A percentile compares a stretch with the other conserved stretches of the same genome.
Evolutionary conservation across 1,140 invertebrate genomes (phyloP).

Genomic region (Solenopsis invicta): DNA sequence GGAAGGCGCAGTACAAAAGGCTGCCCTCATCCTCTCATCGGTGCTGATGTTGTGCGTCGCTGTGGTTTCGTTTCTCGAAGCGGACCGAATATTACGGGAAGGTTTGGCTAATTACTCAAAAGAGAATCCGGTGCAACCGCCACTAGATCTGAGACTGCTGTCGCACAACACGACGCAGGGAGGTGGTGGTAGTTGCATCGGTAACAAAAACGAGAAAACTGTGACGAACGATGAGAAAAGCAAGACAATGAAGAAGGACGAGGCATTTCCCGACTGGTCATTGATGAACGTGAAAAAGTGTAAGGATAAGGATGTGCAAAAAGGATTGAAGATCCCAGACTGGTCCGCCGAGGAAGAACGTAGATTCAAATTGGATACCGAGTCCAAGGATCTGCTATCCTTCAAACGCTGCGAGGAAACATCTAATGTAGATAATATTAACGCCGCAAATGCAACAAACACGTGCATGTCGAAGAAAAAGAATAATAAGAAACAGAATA

Average conservation of each 20-base stretch:
- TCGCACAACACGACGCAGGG: conserved; percentile 71
- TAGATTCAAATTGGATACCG: conserved; percentile 81
- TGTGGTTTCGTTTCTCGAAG: conserved; percentile 91
- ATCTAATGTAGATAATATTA: conserved; percentile 59
- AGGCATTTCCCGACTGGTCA: conserved; percentile 76
- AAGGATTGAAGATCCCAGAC: conserved; percentile 79
- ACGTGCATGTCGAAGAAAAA: conserved; percentile 52
- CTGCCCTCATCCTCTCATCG: conserved; percentile 89
- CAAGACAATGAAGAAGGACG: conserved; percentile 71
- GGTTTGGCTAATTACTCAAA: conserved; percentile 86
- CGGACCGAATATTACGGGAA: conserved; percentile 90
- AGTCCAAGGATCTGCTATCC: conserved; percentile 75
- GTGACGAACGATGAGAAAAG: conserved; percentile 66
- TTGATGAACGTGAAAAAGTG: conserved; percentile 79
- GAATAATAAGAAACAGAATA: conserved; percentile 66
- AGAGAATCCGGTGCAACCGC: conserved; percentile 87
- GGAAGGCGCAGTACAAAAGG: conserved; percentile 92
- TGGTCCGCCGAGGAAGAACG: conserved; percentile 82
- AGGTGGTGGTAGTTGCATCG: not conserved
- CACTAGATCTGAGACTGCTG: conserved; percentile 88
- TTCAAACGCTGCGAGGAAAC: conserved; percentile 71
- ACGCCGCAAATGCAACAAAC: conserved; percentile 19
- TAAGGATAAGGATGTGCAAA: conserved; percentile 79
- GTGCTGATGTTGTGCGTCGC: conserved; percentile 90
- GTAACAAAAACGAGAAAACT: conserved; percentile 64